Conservation (phyloP, 1,140 invertebrate species). For the Sycophila sp. region DNA sequence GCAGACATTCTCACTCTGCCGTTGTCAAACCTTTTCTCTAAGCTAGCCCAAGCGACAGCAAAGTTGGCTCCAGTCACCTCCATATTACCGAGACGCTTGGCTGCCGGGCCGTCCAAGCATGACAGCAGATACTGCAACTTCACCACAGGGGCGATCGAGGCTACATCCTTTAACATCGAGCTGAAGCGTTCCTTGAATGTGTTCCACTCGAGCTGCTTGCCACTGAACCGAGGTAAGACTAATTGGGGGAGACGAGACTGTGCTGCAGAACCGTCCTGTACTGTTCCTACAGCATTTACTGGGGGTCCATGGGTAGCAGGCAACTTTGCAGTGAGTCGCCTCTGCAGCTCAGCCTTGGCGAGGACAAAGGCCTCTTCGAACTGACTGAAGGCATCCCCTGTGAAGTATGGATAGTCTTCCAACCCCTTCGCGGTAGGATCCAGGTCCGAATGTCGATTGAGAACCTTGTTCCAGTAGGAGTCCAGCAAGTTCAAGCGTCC, state of each 20-base stretch:
- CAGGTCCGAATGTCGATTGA: no score
- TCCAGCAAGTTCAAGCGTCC: no score
- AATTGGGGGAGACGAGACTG: neutral
- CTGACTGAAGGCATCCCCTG: no score
- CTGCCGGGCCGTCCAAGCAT: neutral
- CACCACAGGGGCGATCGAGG: neutral
- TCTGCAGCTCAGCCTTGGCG: no score
- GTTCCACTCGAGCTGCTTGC: neutral
- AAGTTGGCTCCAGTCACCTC: neutral
- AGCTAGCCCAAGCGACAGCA: neutral
- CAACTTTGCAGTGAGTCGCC: no score
- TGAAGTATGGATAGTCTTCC: no score
- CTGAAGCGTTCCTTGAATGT: neutral
- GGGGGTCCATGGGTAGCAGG: no score
- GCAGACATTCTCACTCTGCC: neutral
- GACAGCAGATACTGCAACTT: neutral
- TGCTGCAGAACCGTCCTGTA: no score
- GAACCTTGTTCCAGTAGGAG: no score
- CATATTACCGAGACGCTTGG: neutral
- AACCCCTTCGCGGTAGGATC: no score
- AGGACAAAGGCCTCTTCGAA: no score
- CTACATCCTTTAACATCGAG: neutral
- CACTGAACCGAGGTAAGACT: neutral
- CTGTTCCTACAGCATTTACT: no score
- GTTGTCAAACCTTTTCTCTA: neutral